phyloP scores from a whole-genome alignment of 35 echinoderm and acorn worm genomes.

The Strongylocentrotus purpuratus region DNA sequence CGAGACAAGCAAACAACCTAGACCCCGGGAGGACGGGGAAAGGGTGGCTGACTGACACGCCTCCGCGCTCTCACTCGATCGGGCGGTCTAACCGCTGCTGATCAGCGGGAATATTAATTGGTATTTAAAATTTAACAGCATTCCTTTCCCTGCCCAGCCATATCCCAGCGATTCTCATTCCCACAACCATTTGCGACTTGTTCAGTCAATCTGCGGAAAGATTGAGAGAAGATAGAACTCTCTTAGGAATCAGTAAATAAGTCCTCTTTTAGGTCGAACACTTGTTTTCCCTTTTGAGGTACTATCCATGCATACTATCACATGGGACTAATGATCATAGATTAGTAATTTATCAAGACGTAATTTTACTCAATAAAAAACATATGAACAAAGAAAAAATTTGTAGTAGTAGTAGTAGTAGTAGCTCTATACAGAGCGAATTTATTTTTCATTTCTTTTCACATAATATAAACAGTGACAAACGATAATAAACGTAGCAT shows the following conservation, averaged over 20 bases:
- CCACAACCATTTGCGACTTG: conserved; percentile 11
- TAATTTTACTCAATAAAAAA: too few relatives aligned
- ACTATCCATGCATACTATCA: too few relatives aligned
- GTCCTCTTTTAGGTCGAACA: background rate
- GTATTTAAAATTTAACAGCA: conserved; percentile 46
- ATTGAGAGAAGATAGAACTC: background rate
- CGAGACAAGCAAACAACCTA: background rate
- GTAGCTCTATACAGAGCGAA: too few relatives aligned
- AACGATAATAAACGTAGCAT: too few relatives aligned
- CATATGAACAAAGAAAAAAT: too few relatives aligned
- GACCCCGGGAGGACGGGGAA: background rate
- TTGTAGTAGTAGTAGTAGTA: too few relatives aligned
- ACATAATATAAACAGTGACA: too few relatives aligned
- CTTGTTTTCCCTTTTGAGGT: background rate
- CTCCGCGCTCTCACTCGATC: background rate
- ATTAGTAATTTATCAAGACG: too few relatives aligned
- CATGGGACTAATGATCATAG: too few relatives aligned
- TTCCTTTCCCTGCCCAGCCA: background rate
- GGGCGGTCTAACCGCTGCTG: background rate
- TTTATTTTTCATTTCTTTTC: too few relatives aligned
- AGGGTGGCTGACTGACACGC: conserved; percentile 14
- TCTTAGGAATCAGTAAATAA: background rate
- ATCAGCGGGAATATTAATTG: conserved; percentile 47
- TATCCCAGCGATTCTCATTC: background rate
- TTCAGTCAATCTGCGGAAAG: background rate